Conservation (phyloP, 2,797 vertebrate species). For the Thripadectes ignobilis region DNA sequence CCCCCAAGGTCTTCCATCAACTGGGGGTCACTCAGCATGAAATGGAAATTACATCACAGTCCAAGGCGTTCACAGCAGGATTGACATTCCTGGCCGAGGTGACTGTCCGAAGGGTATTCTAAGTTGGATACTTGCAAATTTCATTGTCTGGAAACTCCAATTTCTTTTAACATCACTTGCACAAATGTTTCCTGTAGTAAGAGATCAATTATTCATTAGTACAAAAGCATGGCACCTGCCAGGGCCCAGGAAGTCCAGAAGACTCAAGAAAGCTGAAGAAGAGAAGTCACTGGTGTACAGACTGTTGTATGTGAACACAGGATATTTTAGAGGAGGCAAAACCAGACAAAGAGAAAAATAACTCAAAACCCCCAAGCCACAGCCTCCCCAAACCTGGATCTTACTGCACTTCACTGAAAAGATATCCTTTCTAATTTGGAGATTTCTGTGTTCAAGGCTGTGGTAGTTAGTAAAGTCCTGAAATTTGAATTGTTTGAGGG, state of each 20-base stretch:
- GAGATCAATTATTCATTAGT: no score
- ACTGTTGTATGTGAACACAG: neutral
- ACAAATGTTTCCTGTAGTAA: no score
- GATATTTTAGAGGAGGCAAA: conserved; percentile 50
- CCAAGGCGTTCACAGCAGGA: no score
- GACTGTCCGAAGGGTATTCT: no score
- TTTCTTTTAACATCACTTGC: no score
- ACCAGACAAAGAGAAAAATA: neutral
- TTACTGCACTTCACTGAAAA: neutral
- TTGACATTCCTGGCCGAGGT: no score
- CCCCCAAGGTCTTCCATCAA: no score
- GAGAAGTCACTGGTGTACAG: conserved; percentile 11
- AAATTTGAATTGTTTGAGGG: neutral
- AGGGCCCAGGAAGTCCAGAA: neutral
- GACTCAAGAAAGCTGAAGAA: neutral
- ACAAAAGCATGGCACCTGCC: no score
- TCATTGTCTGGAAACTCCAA: no score
- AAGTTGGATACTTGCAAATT: no score
- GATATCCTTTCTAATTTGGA: neutral
- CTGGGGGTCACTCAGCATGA: no score
- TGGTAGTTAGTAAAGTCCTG: neutral
- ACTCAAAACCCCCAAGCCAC: neutral
- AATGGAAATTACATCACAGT: no score
- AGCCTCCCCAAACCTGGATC: neutral
- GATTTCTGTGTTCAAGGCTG: neutral